Percentiles rank a stretch among this genome's conserved stretches.
These are phyloP conservation scores for Sympetrum striolatum DNA, from an alignment of 2,888 invertebrate species.

Conservation along the genomic window DNA sequence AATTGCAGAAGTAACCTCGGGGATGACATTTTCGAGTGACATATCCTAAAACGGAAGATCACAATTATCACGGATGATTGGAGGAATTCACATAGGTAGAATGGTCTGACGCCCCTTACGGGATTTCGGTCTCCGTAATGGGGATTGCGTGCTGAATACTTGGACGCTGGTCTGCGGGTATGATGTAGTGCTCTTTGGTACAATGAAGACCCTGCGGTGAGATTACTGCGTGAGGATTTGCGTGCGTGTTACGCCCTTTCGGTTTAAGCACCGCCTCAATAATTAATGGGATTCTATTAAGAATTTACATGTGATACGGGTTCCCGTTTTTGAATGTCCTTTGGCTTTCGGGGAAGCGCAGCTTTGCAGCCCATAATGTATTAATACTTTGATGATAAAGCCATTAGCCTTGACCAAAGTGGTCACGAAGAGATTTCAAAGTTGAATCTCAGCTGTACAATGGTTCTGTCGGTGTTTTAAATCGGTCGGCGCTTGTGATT, in stretches of 20 bases:
- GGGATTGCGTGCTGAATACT: background rate
- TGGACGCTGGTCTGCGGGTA: background rate
- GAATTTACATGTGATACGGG: background rate
- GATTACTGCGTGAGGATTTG: slow-evolving; percentile 7
- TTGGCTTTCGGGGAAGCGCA: too few species aligned
- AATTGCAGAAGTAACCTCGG: too few species aligned
- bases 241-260: background rate
- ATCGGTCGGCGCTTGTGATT: too few species aligned
- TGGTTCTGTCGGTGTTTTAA: too few species aligned
- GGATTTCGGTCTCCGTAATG: background rate
- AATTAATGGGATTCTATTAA: background rate
- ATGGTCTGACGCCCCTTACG: background rate
- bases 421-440: too few species aligned
- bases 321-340: background rate
- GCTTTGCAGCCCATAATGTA: too few species aligned
- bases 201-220: slow-evolving; percentile 5
- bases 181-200: background rate
- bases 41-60: background rate
- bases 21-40: background rate
- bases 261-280: background rate
- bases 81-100: background rate
- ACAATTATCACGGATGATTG: background rate
- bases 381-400: too few species aligned
- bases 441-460: too few species aligned
- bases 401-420: too few species aligned